Evolutionary conservation across 1,140 invertebrate species (phyloP), one percentile per base, ranked within the genome.

Genomic region (Meloidogyne chitwoodi): DNA sequence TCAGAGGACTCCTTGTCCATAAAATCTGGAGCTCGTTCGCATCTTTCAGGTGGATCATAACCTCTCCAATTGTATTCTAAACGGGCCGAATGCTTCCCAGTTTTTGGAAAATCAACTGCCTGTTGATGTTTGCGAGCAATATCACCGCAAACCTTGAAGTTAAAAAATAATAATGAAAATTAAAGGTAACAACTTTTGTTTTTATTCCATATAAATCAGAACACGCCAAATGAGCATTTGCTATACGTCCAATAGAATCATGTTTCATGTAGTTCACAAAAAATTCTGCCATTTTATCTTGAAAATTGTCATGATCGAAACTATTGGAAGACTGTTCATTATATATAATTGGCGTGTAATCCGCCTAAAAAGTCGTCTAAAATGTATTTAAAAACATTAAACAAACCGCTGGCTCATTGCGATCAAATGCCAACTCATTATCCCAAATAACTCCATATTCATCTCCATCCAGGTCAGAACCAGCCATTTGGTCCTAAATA

Each of bases 401-500:
- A 48, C 79, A 48, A 81, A 88, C 87, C 1, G 88, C 80, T 22
- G 78, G 65, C 65, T 81, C 80, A 66, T 84, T 89, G 12, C 63
- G 27, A 38, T 78, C 75, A 24, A 88, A 81, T 27, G 83, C 72
- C 24, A 88, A 77, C 12, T 85, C 77, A 14, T 77, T 64, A 68
- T 88, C 83, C 85, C 87, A 88, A 34, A 88, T 86, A 4, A 89
- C 84, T 38, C 80, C 81, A 76, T 88, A 88, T 69, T 88, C 87
- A 78, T 88, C 88, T 19, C 88, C 88, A 79, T 89, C 88, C 41
- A 88, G 76, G 81, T 88, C 88, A 10, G 85, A 87, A 24, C 80
- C 87, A 31, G 88, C 87, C 88, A 89, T 89, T 79, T 89, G 88
- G 81, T 89, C 86, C 71, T 73, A 38, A 27, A n/a, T n/a, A 48